Conservation (phyloP, 2,113 vertebrate species). For the Phalacrocorax pelagicus region DNA sequence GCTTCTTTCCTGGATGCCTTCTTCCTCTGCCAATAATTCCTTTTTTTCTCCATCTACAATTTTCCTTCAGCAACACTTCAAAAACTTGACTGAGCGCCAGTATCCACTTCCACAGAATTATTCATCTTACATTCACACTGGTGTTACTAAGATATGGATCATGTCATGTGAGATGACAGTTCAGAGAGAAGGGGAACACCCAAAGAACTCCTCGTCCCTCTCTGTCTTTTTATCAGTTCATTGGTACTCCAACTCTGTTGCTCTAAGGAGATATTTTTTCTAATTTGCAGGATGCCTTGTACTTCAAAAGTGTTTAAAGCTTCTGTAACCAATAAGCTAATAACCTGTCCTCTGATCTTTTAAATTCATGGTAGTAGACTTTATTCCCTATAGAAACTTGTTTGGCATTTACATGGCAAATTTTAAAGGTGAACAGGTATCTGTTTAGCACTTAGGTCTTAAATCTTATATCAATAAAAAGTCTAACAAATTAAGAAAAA, state of each 20-base stretch:
- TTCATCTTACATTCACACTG: background rate
- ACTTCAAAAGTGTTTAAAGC: background rate
- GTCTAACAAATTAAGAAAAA: background rate
- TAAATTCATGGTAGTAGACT: background rate
- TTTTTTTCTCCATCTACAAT: background rate
- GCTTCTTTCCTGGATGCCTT: background rate
- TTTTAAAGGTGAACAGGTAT: background rate
- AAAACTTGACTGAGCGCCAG: background rate
- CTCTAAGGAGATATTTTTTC: background rate
- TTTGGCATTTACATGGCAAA: background rate
- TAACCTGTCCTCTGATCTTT: background rate
- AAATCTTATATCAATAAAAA: background rate
- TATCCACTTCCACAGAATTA: background rate
- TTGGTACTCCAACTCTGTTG: background rate
- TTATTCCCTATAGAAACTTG: background rate
- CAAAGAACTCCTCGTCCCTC: background rate
- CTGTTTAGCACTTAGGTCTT: background rate
- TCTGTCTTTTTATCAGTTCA: background rate
- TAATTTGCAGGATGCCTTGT: background rate
- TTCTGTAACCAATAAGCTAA: background rate
- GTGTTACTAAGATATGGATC: background rate
- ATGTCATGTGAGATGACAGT: background rate
- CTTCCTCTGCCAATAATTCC: background rate
- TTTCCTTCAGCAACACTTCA: background rate
- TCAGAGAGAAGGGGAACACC: background rate